Percentiles rank a stretch among this genome's conserved stretches.
Conservation (phyloP, 1,140 invertebrate species). For the Chelonus insularis region DNA sequence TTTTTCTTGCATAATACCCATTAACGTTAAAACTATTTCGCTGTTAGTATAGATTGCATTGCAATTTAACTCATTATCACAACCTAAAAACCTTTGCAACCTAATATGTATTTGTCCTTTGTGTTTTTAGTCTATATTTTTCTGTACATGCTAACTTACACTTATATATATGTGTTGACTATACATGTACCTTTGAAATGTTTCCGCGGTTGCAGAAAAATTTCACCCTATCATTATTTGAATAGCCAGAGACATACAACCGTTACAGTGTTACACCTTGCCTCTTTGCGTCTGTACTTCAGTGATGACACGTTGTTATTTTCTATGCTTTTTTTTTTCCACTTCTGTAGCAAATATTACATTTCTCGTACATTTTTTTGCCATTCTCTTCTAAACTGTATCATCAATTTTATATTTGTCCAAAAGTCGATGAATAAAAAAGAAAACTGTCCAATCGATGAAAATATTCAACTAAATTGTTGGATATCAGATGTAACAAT, state of each 20-base stretch:
- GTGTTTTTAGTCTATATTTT: neutral
- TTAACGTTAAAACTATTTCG: no score
- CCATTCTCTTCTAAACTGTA: no score
- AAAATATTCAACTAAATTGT: no score
- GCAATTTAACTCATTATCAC: slow-evolving; percentile 3
- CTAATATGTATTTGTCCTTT: neutral
- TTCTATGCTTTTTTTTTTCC: slow-evolving; percentile 22
- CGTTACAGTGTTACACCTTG: slow-evolving; percentile 39
- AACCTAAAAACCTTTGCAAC: slow-evolving; percentile 22
- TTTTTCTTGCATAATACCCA: no score
- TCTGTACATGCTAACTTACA: neutral
- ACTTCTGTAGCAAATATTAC: slow-evolving; percentile 21
- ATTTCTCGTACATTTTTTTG: slow-evolving; percentile 26
- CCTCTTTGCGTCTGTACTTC: neutral
- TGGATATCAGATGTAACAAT: no score
- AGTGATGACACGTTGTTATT: slow-evolving; percentile 41
- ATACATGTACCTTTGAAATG: slow-evolving; percentile 20
- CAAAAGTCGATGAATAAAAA: no score
- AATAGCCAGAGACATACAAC: slow-evolving; percentile 33
- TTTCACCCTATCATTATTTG: slow-evolving; percentile 44
- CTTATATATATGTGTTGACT: slow-evolving; percentile 8
- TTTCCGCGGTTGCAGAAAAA: slow-evolving; percentile 33
- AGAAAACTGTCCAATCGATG: no score
- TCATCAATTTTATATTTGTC: no score
- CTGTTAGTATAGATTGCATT: neutral